Percentiles rank a stretch among this genome's conserved stretches.
Conservation (phyloP, 2,888 invertebrate species). For the Metallyticus violacea region DNA sequence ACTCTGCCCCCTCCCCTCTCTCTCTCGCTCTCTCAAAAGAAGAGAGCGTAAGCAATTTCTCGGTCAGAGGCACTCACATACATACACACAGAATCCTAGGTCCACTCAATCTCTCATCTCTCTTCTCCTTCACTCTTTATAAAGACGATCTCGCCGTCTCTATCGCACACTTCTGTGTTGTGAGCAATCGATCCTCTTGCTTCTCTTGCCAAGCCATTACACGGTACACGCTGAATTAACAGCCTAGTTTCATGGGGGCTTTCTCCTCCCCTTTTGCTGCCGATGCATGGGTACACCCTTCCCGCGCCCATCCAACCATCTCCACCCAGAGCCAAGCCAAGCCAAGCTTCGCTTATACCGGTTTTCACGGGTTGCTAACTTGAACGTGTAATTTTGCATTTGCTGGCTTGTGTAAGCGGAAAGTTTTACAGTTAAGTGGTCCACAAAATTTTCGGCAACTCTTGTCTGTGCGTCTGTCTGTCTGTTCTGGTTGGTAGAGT, state of each 20-base stretch:
- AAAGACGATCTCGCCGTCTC: conserved; percentile 1
- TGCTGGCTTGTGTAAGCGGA: conserved; percentile 52
- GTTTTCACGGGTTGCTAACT: conserved; percentile 57
- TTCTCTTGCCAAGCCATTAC: conserved; percentile 22
- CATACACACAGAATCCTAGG: conserved; percentile 4
- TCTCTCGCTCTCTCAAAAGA: neutral
- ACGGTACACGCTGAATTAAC: conserved; percentile 25
- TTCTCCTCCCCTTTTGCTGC: conserved; percentile 26
- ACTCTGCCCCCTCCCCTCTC: conserved; percentile 22
- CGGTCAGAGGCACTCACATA: conserved; percentile 16
- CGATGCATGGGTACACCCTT: conserved; percentile 34
- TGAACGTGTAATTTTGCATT: conserved; percentile 60
- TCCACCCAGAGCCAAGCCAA: neutral
- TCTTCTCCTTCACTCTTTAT: neutral
- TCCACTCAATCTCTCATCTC: conserved; percentile 18
- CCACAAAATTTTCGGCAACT: conserved; percentile 58
- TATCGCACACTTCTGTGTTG: neutral
- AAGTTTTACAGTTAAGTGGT: conserved; percentile 62
- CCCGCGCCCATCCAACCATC: conserved; percentile 4
- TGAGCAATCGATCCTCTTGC: conserved; percentile 12
- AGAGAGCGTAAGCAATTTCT: conserved; percentile 11
- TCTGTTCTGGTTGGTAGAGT: conserved; percentile 2
- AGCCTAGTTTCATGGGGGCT: conserved; percentile 12
- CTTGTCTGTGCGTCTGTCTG: conserved; percentile 33
- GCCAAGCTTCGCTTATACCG: conserved; percentile 42